Evolutionary conservation across 2,113 vertebrate species (phyloP), one percentile per base, ranked within the genome.

Genomic region (Mesocricetus auratus): DNA sequence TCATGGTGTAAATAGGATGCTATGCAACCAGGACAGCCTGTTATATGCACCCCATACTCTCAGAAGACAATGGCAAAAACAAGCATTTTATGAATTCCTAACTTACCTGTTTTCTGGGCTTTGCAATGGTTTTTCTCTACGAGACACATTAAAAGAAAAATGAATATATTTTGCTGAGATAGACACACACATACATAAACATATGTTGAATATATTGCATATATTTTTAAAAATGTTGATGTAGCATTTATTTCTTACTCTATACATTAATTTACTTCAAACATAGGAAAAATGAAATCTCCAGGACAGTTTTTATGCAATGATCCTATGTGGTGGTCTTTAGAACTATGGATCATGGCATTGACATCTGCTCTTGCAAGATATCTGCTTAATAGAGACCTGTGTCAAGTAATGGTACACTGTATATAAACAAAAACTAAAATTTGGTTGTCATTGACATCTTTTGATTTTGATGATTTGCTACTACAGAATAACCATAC

Each of bases 31-130:
- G 13, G 24, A 36, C 12, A 69, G 26, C 77, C 56, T 75, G 31
- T 2, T 22, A 42, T 83, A 74, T 31, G 50, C 53, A 36, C 0
- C 36, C 66, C 7, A 19, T 3, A 68, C 5, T n/a, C 62, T 62
- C 60, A 78, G 29, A 91, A 79, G 69, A 33, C 1, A 53, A 0
- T 22, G 22, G 15, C 2, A 15, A 7, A 16, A 78, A 5, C 31
- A 39, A 53, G 13, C 82, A 3, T 19, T 11, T 36, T 5, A 1
- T 0, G 1, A 86, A 87, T 78, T 64, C 3, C 7, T 53, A n/a
- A 85, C 17, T 96, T 78, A 68, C 29, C 94, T 85, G 4, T 74
- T 56, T 86, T 82, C 53, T 66, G 31, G 7, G 22, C 31, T 92
- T 81, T 78, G 50, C 16, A 58, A 71, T 85, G 42, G 12, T 36